A percentile compares a stretch with the other conserved stretches of the same genome.
Evolutionary conservation across 2,113 vertebrate genomes (phyloP).

Genomic region (Ptychochromis oligacanthus): DNA sequence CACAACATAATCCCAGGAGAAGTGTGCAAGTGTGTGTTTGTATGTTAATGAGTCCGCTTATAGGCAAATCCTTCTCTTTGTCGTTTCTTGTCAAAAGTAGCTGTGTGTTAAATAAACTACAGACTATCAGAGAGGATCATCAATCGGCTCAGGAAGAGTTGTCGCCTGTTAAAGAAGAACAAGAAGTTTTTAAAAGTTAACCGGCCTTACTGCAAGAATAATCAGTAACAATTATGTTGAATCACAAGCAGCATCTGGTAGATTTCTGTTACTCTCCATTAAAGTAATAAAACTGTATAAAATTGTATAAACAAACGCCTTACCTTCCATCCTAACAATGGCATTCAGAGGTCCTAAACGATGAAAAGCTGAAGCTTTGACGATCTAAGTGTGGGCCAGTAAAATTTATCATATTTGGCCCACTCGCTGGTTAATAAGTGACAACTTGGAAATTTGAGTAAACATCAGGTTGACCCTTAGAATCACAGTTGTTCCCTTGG

Average conservation of each 20-base stretch:
- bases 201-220: not conserved
- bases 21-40: not conserved
- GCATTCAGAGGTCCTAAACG: not conserved
- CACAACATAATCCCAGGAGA: conserved; percentile 44
- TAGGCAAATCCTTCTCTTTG: not conserved
- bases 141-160: not conserved
- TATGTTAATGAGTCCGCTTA: not conserved
- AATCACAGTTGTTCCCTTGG: not conserved
- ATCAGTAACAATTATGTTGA: not conserved
- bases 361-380: not conserved
- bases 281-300: not conserved
- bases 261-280: not conserved
- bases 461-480: conserved; percentile 64
- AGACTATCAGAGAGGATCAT: not conserved
- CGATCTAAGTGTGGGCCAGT: not conserved
- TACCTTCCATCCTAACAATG: conserved; percentile 4
- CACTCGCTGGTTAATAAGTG: conserved; percentile 65
- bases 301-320: not conserved
- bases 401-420: conserved; percentile 13
- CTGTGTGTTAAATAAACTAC: not conserved
- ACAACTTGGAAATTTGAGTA: conserved; percentile 34
- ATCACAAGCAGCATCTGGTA: not conserved
- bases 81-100: not conserved
- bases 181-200: not conserved
- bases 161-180: not conserved